Evolutionary conservation across 1,140 invertebrate genomes (phyloP).

Genomic region (Eriosoma lanigerum): DNA sequence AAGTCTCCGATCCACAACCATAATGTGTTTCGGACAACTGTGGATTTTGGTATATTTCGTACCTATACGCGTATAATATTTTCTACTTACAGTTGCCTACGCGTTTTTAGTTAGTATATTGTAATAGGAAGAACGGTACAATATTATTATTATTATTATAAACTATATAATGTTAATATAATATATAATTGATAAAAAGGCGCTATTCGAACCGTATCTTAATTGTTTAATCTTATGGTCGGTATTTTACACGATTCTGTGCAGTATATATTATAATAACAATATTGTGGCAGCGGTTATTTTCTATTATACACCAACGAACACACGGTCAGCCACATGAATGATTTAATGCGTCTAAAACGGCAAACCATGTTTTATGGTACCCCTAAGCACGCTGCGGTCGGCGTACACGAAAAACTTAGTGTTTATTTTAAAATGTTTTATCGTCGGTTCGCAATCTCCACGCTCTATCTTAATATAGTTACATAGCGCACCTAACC

Average conservation of each 20-base stretch:
- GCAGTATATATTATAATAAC: not conserved
- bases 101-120: too few relatives aligned
- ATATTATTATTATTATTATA: too few relatives aligned
- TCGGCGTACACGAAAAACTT: constrained; percentile 35
- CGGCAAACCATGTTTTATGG: constrained; percentile 34
- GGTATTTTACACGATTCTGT: constrained; percentile 7
- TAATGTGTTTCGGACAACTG: too few relatives aligned
- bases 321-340: not conserved
- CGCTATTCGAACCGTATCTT: not conserved
- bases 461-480: constrained; percentile 31
- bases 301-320: not conserved
- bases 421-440: constrained; percentile 32
- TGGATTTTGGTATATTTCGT: too few relatives aligned
- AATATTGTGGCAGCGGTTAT: not conserved
- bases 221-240: not conserved
- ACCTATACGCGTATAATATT: too few relatives aligned
- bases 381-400: not conserved
- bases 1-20: too few relatives aligned
- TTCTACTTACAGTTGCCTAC: too few relatives aligned
- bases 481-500: too few relatives aligned
- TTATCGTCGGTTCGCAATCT: constrained; percentile 41
- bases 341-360: constrained; percentile 40
- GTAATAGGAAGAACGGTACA: too few relatives aligned
- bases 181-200: not conserved
- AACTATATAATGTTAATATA: too few relatives aligned